Conservation (phyloP, 2,888 invertebrate genomes). For the Caenorhabditis sp. region DNA sequence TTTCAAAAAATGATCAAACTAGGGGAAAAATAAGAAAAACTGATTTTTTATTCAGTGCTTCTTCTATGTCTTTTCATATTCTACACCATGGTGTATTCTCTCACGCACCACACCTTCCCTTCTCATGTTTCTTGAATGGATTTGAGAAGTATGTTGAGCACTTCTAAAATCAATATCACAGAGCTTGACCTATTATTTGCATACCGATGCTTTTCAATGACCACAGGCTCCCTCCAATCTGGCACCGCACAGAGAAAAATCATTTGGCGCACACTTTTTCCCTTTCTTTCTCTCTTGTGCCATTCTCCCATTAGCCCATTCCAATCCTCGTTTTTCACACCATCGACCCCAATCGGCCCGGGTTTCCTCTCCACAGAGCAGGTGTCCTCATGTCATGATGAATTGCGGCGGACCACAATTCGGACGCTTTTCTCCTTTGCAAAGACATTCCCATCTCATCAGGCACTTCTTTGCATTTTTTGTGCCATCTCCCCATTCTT, state of each 20-base stretch:
- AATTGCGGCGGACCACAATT: slow-evolving; percentile 50
- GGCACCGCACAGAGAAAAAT: slow-evolving; percentile 19
- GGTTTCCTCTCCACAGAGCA: slow-evolving; percentile 32
- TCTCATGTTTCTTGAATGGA: slow-evolving; percentile 29
- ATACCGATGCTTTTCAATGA: slow-evolving; percentile 33
- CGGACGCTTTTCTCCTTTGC: slow-evolving; percentile 4
- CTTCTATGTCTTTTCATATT: slow-evolving; percentile 3
- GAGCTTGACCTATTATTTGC: slow-evolving; percentile 23
- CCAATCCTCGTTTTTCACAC: slow-evolving; percentile 57
- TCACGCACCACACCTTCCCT: slow-evolving; percentile 32
- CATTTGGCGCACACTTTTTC: slow-evolving; percentile 57
- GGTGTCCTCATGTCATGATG: slow-evolving; percentile 46
- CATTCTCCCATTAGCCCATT: slow-evolving; percentile 22
- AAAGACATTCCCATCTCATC: slow-evolving; percentile 49
- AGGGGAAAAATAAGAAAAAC: slow-evolving; percentile 2
- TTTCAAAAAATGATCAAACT: no score
- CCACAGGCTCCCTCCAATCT: slow-evolving; percentile 40
- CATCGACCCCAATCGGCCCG: slow-evolving; percentile 15
- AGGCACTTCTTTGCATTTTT: slow-evolving; percentile 47
- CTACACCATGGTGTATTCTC: slow-evolving; percentile 2
- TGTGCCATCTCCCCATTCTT: not conserved
- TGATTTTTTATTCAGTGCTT: slow-evolving; percentile 29
- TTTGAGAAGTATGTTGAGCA: not conserved
- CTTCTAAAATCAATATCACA: not conserved
- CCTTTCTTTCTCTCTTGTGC: not conserved